Conservation (phyloP, 2,888 invertebrate species). For the Athalia cordata region DNA sequence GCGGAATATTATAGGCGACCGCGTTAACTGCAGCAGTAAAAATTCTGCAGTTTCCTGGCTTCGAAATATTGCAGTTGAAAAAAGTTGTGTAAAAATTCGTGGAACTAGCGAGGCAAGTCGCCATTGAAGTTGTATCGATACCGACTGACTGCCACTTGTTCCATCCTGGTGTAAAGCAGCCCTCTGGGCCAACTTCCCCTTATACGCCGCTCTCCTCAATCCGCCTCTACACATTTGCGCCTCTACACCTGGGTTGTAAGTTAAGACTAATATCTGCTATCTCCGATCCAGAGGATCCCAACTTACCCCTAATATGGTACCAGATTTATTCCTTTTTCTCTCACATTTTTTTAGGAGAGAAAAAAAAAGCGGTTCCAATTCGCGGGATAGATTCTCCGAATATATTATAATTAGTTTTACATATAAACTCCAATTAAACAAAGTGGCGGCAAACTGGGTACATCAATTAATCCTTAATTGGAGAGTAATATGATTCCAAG, state of each 20-base stretch:
- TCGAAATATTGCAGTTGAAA: neutral
- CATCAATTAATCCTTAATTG: neutral
- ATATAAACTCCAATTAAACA: slow-evolving; percentile 15
- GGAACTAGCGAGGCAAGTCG: slow-evolving; percentile 23
- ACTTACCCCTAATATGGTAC: slow-evolving; percentile 34
- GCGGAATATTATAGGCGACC: too few relatives aligned
- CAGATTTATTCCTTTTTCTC: slow-evolving; percentile 43
- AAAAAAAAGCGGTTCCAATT: neutral
- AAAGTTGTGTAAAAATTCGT: slow-evolving; percentile 1
- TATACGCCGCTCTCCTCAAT: slow-evolving; percentile 46
- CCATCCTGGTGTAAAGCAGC: slow-evolving; percentile 49
- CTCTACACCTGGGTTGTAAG: slow-evolving; percentile 52
- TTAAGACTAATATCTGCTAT: slow-evolving; percentile 52
- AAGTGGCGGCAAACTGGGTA: neutral
- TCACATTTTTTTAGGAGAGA: neutral
- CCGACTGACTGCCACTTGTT: slow-evolving; percentile 54
- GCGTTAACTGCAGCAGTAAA: too few relatives aligned
- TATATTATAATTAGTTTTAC: too few relatives aligned
- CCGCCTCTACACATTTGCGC: slow-evolving; percentile 55
- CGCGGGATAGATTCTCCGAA: too few relatives aligned
- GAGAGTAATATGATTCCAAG: too few relatives aligned
- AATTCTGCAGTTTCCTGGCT: neutral
- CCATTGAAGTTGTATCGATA: slow-evolving; percentile 48
- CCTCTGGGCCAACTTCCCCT: slow-evolving; percentile 50
- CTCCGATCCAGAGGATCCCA: slow-evolving; percentile 51